phyloP scores from a whole-genome alignment of 2,888 invertebrate species.

The Shargacucullia verbasci region DNA sequence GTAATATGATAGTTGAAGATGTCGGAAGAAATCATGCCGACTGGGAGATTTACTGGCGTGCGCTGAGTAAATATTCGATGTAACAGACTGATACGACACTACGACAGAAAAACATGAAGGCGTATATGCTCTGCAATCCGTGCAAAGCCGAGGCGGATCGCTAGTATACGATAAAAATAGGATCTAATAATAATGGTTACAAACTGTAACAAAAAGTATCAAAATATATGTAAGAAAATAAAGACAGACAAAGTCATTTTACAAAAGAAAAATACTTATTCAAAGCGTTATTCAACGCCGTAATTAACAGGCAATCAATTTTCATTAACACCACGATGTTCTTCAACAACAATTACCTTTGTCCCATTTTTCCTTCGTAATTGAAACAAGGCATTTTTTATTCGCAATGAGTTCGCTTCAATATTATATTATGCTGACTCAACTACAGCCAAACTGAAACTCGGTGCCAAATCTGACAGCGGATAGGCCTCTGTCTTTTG shows the following conservation, averaged over 20 bases:
- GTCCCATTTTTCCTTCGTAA: slow-evolving; percentile 46
- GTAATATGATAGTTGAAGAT: too few species aligned
- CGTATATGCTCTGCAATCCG: too few species aligned
- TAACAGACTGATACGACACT: too few species aligned
- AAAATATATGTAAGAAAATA: slow-evolving; percentile 6
- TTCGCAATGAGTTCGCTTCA: slow-evolving; percentile 29
- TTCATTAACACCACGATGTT: slow-evolving; percentile 38
- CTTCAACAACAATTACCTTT: slow-evolving; percentile 45
- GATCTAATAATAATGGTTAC: too few species aligned
- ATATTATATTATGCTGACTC: slow-evolving; percentile 52
- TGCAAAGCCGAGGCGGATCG: too few species aligned
- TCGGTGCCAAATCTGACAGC: slow-evolving; percentile 68
- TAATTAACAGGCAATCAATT: slow-evolving; percentile 51
- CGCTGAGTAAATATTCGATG: too few species aligned
- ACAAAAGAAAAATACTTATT: slow-evolving; percentile 37
- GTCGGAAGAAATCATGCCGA: too few species aligned
- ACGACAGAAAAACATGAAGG: too few species aligned
- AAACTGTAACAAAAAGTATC: slow-evolving; percentile 21
- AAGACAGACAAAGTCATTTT: slow-evolving; percentile 7
- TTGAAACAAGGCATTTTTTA: slow-evolving; percentile 43
- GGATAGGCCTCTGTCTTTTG: slow-evolving; percentile 76
- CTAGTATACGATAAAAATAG: too few species aligned
- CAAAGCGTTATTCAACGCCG: slow-evolving; percentile 34
- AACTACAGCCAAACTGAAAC: slow-evolving; percentile 38
- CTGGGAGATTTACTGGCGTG: too few species aligned